Conservation (phyloP, 2,888 invertebrate species). For the Acanthoscelides obtectus region DNA sequence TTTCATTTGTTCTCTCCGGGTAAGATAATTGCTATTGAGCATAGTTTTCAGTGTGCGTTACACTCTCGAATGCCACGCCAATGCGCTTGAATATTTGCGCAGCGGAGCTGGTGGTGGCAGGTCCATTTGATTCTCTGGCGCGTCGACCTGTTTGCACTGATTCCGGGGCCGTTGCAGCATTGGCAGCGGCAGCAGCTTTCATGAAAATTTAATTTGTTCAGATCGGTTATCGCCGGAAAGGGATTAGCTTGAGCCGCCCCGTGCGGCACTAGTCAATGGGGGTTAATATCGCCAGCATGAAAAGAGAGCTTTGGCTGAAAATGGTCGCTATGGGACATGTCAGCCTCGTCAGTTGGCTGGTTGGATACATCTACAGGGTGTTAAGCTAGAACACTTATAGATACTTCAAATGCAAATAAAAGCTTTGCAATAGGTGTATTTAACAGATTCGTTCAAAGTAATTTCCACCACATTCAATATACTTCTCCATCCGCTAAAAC, state of each 20-base stretch:
- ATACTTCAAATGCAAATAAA: too few relatives aligned
- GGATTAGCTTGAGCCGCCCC: background rate
- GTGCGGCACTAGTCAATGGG: background rate
- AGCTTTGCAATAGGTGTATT: too few relatives aligned
- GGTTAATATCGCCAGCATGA: background rate
- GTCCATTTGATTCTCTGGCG: background rate
- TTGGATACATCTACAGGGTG: background rate
- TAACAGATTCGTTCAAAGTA: too few relatives aligned
- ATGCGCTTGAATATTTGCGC: background rate
- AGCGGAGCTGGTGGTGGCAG: background rate
- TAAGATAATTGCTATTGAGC: too few relatives aligned
- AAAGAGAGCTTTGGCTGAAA: background rate
- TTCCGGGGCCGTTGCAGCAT: background rate
- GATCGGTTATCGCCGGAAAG: background rate
- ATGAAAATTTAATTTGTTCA: background rate
- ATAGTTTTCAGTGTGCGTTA: too few relatives aligned
- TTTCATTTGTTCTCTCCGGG: too few relatives aligned
- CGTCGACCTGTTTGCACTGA: background rate
- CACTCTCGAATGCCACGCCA: background rate
- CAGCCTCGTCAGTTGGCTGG: background rate
- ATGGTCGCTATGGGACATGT: background rate
- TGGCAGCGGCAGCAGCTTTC: background rate
- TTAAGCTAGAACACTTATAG: too few relatives aligned
- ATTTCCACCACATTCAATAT: too few relatives aligned
- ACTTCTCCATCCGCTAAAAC: too few relatives aligned